Conservation (phyloP, 2,113 vertebrate species). For the Danionella cerebrum region DNA sequence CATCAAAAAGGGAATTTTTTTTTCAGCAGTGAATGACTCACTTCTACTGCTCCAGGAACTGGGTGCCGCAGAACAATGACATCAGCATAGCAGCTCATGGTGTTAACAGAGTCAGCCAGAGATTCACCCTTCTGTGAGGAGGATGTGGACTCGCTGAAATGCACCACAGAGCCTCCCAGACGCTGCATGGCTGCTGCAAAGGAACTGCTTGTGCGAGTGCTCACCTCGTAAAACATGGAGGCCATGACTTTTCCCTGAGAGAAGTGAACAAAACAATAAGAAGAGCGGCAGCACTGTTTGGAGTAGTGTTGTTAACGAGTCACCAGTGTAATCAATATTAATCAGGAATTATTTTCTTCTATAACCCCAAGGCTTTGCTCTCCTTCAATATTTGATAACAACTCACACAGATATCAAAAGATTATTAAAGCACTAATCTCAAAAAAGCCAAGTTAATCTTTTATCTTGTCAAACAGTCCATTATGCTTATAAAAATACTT, state of each 20-base stretch:
- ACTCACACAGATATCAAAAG: too few relatives aligned
- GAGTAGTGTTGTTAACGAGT: too few relatives aligned
- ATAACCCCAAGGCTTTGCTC: too few relatives aligned
- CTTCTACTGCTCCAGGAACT: conserved; percentile 83
- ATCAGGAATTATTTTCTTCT: too few relatives aligned
- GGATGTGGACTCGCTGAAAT: conserved; percentile 85
- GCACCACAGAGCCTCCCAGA: conserved; percentile 82
- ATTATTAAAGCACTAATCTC: too few relatives aligned
- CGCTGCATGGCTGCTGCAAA: conserved; percentile 89
- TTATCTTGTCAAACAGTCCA: too few relatives aligned
- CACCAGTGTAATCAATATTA: too few relatives aligned
- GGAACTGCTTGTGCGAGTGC: conserved; percentile 93
- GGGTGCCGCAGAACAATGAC: conserved; percentile 91
- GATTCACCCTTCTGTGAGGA: conserved; percentile 94
- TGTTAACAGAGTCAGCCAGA: conserved; percentile 85
- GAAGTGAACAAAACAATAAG: background rate
- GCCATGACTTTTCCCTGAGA: conserved; percentile 91
- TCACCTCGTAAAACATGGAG: conserved; percentile 94
- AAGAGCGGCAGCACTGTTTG: too few relatives aligned
- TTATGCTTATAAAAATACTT: too few relatives aligned
- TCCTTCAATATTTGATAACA: too few relatives aligned
- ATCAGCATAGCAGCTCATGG: conserved; percentile 90
- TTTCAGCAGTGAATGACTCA: conserved; percentile 43
- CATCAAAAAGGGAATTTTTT: too few relatives aligned
- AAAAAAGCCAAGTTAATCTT: too few relatives aligned